Conservation (phyloP, 2,797 vertebrate genomes). For the Tenualosa thibaudeaui region DNA sequence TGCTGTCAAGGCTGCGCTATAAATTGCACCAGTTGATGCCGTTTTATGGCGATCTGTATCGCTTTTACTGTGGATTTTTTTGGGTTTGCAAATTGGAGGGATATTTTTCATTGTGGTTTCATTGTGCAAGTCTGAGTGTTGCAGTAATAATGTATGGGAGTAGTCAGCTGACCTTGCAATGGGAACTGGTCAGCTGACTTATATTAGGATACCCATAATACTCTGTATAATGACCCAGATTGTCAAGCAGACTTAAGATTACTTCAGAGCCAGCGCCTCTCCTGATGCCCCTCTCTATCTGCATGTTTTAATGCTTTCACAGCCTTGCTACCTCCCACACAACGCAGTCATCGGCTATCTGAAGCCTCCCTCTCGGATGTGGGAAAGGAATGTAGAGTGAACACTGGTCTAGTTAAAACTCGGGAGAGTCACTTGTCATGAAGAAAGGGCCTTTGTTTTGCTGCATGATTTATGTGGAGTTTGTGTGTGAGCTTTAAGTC, state of each 20-base stretch:
- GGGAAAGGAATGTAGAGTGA: not conserved
- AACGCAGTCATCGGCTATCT: not conserved
- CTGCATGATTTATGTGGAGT: not conserved
- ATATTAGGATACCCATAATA: not conserved
- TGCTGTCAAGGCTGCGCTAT: not conserved
- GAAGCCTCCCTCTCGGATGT: not conserved
- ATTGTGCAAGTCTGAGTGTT: not conserved
- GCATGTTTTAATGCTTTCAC: not conserved
- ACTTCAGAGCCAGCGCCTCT: not conserved
- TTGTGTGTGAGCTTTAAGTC: not conserved
- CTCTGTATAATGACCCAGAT: not conserved
- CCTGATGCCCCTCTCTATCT: not conserved
- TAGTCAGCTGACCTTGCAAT: not conserved
- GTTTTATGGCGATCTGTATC: not conserved
- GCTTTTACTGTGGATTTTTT: not conserved
- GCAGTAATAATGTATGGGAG: not conserved
- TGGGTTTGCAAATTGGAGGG: not conserved
- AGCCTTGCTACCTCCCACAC: not conserved
- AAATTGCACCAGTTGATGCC: not conserved
- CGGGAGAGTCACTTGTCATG: not conserved
- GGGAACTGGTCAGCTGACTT: conserved; percentile 4
- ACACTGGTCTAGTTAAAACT: not conserved
- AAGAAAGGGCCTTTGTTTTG: not conserved
- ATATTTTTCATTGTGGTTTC: not conserved
- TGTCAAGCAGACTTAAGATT: not conserved